These are phyloP conservation scores for Thamnaconus septentrionalis DNA, from an alignment of 2,113 vertebrate genomes.

Conservation along the genomic window DNA sequence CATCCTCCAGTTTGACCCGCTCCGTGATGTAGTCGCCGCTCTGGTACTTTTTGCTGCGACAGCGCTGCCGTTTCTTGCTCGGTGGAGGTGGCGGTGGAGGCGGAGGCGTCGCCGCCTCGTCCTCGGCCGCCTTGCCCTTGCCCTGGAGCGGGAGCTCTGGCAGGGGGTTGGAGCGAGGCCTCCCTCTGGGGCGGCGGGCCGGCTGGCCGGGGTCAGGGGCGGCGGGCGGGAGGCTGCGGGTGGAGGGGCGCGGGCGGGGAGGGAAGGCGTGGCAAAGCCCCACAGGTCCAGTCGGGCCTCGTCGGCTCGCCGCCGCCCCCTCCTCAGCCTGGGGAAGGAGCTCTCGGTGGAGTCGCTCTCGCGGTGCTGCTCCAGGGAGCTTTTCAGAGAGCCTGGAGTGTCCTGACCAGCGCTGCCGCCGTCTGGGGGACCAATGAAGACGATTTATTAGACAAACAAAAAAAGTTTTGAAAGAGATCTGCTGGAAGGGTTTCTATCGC, in stretches of 20 bases:
- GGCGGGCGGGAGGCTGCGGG: slow-evolving; percentile 31
- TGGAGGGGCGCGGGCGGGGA: slow-evolving; percentile 55
- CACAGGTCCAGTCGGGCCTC: slow-evolving; percentile 73
- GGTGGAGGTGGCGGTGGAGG: slow-evolving; percentile 39
- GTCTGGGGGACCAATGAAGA: slow-evolving; percentile 40
- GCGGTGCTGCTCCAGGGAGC: slow-evolving; percentile 27
- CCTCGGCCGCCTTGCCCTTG: slow-evolving; percentile 52
- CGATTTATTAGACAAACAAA: too few species aligned
- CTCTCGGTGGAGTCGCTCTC: slow-evolving; percentile 51
- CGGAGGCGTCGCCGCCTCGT: slow-evolving; percentile 21
- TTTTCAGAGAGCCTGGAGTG: slow-evolving; percentile 2
- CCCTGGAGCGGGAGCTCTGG: slow-evolving; percentile 47
- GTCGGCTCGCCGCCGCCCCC: slow-evolving; percentile 71
- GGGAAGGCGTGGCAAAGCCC: slow-evolving; percentile 74
- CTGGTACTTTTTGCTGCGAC: slow-evolving; percentile 92
- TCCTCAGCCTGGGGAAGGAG: slow-evolving; percentile 67
- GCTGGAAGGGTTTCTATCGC: too few species aligned
- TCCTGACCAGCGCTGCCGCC: slow-evolving; percentile 31
- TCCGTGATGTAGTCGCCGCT: slow-evolving; percentile 91
- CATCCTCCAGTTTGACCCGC: slow-evolving; percentile 77
- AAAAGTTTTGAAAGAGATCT: too few species aligned
- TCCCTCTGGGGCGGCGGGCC: slow-evolving; percentile 71
- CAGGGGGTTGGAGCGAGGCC: slow-evolving; percentile 73
- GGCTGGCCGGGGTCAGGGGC: slow-evolving; percentile 42
- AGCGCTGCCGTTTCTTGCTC: slow-evolving; percentile 87